Conservation (phyloP, 2,888 invertebrate genomes). For the Pammene aurita region DNA sequence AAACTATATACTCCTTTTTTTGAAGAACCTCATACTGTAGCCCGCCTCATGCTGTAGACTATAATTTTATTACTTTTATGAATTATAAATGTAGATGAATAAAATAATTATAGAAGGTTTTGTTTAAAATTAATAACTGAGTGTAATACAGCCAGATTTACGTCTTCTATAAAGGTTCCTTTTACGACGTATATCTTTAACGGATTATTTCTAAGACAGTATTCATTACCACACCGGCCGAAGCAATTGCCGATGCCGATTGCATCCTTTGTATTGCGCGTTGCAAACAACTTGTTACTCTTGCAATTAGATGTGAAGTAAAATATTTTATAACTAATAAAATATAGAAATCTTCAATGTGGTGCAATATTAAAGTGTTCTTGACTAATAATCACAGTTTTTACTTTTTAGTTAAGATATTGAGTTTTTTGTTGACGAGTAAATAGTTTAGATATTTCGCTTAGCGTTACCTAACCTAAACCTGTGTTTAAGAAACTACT, state of each 20-base stretch:
- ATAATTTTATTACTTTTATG: no score
- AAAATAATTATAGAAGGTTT: no score
- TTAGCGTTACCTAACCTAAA: no score
- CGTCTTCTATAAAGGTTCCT: background rate
- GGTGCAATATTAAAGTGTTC: background rate
- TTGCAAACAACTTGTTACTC: background rate
- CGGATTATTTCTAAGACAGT: background rate
- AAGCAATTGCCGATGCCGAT: background rate
- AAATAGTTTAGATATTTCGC: background rate
- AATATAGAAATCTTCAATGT: background rate
- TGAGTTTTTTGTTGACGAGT: no score
- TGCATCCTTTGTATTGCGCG: slow-evolving; percentile 4
- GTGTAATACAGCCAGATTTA: background rate
- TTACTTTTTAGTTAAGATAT: background rate
- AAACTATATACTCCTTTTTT: no score
- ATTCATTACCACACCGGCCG: background rate
- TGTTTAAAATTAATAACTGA: no score
- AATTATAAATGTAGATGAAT: no score
- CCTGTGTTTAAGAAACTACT: no score
- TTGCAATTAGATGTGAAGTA: slow-evolving; percentile 15
- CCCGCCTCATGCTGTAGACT: no score
- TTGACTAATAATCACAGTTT: background rate
- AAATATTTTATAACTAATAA: background rate
- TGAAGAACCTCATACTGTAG: no score
- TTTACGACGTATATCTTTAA: background rate